These are phyloP conservation scores for Drosophila rhopaloa DNA, from an alignment of 1,140 invertebrate species.

Conservation along the genomic window DNA sequence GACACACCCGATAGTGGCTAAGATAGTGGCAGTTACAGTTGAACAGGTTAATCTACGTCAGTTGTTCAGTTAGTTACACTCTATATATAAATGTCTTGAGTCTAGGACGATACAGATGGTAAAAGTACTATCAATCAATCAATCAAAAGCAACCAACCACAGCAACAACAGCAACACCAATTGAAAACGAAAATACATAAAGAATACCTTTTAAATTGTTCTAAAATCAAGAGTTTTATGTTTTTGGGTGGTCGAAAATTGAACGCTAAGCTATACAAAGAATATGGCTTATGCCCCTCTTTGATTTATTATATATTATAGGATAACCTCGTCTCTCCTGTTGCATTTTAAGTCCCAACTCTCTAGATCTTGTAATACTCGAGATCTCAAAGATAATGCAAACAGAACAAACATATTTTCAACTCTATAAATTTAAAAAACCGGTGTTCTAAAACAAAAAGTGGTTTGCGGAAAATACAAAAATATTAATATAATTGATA, in stretches of 20 bases:
- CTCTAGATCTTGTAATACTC: too few relatives aligned
- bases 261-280: too few relatives aligned
- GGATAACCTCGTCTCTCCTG: too few relatives aligned
- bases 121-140: slow-evolving; percentile 19
- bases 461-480: too few relatives aligned
- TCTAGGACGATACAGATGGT: slow-evolving; percentile 7
- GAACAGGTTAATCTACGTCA: slow-evolving; percentile 12
- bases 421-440: too few relatives aligned
- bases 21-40: slow-evolving; percentile 16
- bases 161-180: slow-evolving; percentile 12
- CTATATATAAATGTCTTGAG: slow-evolving; percentile 10
- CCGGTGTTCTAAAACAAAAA: too few relatives aligned
- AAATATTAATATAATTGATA: too few relatives aligned
- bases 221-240: neutral
- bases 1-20: slow-evolving; percentile 3
- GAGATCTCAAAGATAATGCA: too few relatives aligned
- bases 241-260: neutral
- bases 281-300: too few relatives aligned
- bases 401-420: too few relatives aligned
- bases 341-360: too few relatives aligned
- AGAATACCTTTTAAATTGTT: slow-evolving; percentile 22
- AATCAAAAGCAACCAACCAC: slow-evolving; percentile 17
- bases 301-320: too few relatives aligned
- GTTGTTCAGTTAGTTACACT: slow-evolving; percentile 31
- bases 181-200: slow-evolving; percentile 37